Conservation (phyloP, 2,797 vertebrate species). For the Sternarchorhynchus goeldii region DNA sequence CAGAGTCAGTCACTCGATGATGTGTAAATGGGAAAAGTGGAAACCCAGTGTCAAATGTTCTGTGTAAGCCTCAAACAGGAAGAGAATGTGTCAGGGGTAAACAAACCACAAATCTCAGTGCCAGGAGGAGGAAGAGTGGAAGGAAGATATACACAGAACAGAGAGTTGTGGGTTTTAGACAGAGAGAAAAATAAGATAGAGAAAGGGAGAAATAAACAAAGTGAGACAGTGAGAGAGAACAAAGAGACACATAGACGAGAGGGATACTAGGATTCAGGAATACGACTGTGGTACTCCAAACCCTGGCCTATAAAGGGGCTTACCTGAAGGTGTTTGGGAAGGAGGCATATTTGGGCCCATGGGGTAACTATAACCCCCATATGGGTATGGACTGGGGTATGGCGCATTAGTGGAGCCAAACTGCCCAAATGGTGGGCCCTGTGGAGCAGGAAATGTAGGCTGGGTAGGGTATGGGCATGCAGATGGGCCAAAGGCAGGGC, state of each 20-base stretch:
- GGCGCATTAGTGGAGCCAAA: slow-evolving; percentile 67
- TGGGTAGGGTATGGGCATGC: slow-evolving; percentile 82
- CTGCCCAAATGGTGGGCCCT: slow-evolving; percentile 74
- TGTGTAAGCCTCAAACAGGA: slow-evolving; percentile 50
- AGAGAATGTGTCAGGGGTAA: slow-evolving; percentile 36
- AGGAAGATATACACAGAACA: slow-evolving; percentile 39
- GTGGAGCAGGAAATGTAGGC: slow-evolving; percentile 71
- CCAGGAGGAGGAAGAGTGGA: slow-evolving; percentile 61
- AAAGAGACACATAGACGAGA: slow-evolving; percentile 23
- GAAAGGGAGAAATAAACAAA: neutral
- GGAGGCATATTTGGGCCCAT: slow-evolving; percentile 63
- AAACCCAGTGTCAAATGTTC: slow-evolving; percentile 39
- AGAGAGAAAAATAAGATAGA: slow-evolving; percentile 42
- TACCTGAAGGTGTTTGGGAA: slow-evolving; percentile 73
- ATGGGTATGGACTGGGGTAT: slow-evolving; percentile 72
- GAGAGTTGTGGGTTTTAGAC: slow-evolving; percentile 20
- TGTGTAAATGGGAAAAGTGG: slow-evolving; percentile 2
- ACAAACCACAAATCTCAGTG: slow-evolving; percentile 70
- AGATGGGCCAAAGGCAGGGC: slow-evolving; percentile 63
- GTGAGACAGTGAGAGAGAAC: neutral
- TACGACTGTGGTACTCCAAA: slow-evolving; percentile 78
- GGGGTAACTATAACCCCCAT: slow-evolving; percentile 75
- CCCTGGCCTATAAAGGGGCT: slow-evolving; percentile 76
- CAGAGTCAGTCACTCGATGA: slow-evolving; percentile 32
- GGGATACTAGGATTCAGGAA: slow-evolving; percentile 68